Percentiles rank a stretch among this genome's conserved stretches.
phyloP scores from a whole-genome alignment of 2,888 invertebrate genomes.

The Laothoe populi region DNA sequence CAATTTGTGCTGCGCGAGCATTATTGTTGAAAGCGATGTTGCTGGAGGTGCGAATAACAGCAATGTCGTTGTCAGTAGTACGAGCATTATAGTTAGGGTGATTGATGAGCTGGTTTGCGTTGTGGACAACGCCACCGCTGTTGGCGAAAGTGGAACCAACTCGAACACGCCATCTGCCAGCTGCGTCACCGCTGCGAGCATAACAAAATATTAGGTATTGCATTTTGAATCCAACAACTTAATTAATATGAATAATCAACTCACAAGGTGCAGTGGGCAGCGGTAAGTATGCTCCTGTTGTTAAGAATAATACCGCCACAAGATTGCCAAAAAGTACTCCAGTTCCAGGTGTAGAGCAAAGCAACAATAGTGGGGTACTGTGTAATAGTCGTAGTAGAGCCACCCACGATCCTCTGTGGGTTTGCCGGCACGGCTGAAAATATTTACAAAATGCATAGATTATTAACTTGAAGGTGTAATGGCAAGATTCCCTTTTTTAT shows the following conservation, averaged over 20 bases:
- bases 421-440: constrained; percentile 33
- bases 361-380: constrained; percentile 45
- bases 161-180: constrained; percentile 41
- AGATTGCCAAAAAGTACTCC: constrained; percentile 38
- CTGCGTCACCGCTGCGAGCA: constrained; percentile 32
- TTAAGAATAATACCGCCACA: constrained; percentile 47
- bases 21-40: constrained; percentile 40
- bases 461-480: no score
- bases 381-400: constrained; percentile 42
- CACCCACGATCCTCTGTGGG: constrained; percentile 49
- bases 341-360: constrained; percentile 38
- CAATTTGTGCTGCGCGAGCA: constrained; percentile 46
- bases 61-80: constrained; percentile 51
- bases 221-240: background rate
- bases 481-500: no score
- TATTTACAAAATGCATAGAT: no score
- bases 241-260: no score
- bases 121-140: constrained; percentile 42
- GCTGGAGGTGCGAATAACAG: constrained; percentile 45
- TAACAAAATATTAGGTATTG: background rate
- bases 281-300: constrained; percentile 42
- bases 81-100: constrained; percentile 30
- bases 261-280: constrained; percentile 47
- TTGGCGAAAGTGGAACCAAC: constrained; percentile 47
- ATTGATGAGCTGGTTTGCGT: constrained; percentile 15